Evolutionary conservation across 2,113 vertebrate genomes (phyloP), one percentile per base, ranked within the genome.

Genomic region (Dromaius novaehollandiae): DNA sequence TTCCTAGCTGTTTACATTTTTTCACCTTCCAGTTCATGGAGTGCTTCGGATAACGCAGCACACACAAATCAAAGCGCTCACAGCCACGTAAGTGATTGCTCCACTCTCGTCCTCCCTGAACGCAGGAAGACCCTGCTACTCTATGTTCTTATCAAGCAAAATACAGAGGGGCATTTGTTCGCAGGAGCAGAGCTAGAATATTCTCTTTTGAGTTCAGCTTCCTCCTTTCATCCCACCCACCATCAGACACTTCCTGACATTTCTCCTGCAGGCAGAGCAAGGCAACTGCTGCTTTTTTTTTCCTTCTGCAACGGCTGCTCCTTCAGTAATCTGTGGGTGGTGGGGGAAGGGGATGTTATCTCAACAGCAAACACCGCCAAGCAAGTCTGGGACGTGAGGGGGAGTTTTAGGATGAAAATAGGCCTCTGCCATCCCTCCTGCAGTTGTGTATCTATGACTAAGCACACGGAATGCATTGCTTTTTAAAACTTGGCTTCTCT

Each of bases 221-320:
- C 96, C 95, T 97, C 77, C 96, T 96, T 96, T 96, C 85, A 93
- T 95, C 96, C 96, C 96, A 95, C 95, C 96, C 95, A 94, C 88
- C 88, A 93, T 28, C 87, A 93, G 88, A 90, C 65, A 95, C 91
- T 96, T 96, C 94, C 95, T 96, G 96, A 97, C 94, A 94, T 95
- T 96, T 79, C 81, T 96, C 86, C 95, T 93, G 91, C 89, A 95
- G 92, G 96, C 94, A 97, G 86, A 89, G 73, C 92, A 89, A 96
- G 77, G 91, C 92, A 95, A 93, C 80, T 95, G 89, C 91, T 9
- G 89, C 91, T 9, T 85, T 86, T 77, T 80, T 64, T 53, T 60
- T 32, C 0, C 36, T 87, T 90, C 80, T 89, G 58, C 78, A 95
- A 88, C 58, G 87, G 89, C 94, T 95, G 95, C 89, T 97, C 91